Percentiles rank a stretch among this genome's conserved stretches.
Conservation (phyloP, 2,888 invertebrate species). For the Macrosoma leucophasiata region DNA sequence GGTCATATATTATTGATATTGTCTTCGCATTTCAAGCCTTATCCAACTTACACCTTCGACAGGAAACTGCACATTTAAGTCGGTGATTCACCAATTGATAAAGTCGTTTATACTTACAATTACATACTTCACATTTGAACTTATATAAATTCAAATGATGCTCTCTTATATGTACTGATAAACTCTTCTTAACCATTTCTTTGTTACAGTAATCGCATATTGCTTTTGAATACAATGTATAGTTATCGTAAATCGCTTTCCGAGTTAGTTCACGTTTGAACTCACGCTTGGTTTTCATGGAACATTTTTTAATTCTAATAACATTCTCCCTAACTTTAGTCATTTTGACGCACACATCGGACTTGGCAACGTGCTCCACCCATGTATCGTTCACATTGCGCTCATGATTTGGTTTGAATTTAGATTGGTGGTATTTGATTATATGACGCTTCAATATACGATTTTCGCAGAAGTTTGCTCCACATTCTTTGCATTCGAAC, state of each 20-base stretch:
- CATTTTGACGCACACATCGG: slow-evolving; percentile 45
- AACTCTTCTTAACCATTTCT: slow-evolving; percentile 58
- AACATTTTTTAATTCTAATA: slow-evolving; percentile 42
- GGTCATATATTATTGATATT: too few species aligned
- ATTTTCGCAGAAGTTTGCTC: slow-evolving; percentile 41
- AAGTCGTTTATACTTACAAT: slow-evolving; percentile 36
- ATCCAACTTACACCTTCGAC: too few species aligned
- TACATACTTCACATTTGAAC: slow-evolving; percentile 42
- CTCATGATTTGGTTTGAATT: slow-evolving; percentile 41
- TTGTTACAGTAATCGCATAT: slow-evolving; percentile 57
- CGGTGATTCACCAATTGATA: slow-evolving; percentile 48
- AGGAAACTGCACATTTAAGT: too few species aligned
- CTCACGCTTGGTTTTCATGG: slow-evolving; percentile 24
- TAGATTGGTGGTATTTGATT: slow-evolving; percentile 44
- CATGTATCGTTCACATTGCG: slow-evolving; percentile 51
- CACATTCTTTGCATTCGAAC: slow-evolving; percentile 45
- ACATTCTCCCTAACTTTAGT: slow-evolving; percentile 51
- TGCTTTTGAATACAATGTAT: slow-evolving; percentile 41
- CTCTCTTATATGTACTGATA: slow-evolving; percentile 48
- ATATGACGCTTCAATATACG: slow-evolving; percentile 45
- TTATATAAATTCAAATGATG: slow-evolving; percentile 44
- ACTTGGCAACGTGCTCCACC: slow-evolving; percentile 43
- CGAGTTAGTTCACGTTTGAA: slow-evolving; percentile 5
- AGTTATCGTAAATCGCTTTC: slow-evolving; percentile 21
- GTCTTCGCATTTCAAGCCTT: too few species aligned